phyloP scores from a whole-genome alignment of 1,140 invertebrate species.

The Drosophila arizonae region DNA sequence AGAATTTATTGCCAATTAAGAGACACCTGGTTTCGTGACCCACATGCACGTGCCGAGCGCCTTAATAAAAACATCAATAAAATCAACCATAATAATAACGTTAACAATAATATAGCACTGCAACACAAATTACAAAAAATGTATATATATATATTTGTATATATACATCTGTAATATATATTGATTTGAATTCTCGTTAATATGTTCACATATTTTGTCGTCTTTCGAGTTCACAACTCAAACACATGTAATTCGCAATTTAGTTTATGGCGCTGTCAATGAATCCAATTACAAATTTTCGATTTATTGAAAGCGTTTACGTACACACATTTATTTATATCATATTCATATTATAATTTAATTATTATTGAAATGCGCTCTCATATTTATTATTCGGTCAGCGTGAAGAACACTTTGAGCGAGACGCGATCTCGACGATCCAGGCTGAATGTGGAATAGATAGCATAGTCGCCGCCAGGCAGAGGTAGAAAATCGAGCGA shows the following conservation, averaged over 20 bases:
- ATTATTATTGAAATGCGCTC: not conserved
- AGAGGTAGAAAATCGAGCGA: constrained; percentile 55
- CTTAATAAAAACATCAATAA: constrained; percentile 10
- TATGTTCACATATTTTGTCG: constrained; percentile 5
- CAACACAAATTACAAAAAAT: not conserved
- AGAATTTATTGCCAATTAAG: not conserved
- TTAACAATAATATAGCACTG: not conserved
- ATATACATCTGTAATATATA: not conserved
- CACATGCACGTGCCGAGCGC: constrained; percentile 14
- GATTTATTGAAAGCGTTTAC: constrained; percentile 38
- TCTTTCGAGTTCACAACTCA: constrained; percentile 3
- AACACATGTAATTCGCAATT: constrained; percentile 50
- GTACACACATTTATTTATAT: constrained; percentile 11
- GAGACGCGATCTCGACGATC: constrained; percentile 33
- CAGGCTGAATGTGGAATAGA: constrained; percentile 58
- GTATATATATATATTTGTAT: not conserved
- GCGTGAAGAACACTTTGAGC: constrained; percentile 62
- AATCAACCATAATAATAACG: not conserved
- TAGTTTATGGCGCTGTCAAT: constrained; percentile 64
- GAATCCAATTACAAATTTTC: constrained; percentile 44
- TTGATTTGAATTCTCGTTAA: constrained; percentile 16
- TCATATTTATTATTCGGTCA: constrained; percentile 50
- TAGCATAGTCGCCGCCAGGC: constrained; percentile 63
- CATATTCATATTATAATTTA: constrained; percentile 5
- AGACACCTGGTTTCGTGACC: constrained; percentile 35